These are phyloP conservation scores for Ostrea edulis DNA, from an alignment of 1,140 invertebrate species.

Conservation along the genomic window DNA sequence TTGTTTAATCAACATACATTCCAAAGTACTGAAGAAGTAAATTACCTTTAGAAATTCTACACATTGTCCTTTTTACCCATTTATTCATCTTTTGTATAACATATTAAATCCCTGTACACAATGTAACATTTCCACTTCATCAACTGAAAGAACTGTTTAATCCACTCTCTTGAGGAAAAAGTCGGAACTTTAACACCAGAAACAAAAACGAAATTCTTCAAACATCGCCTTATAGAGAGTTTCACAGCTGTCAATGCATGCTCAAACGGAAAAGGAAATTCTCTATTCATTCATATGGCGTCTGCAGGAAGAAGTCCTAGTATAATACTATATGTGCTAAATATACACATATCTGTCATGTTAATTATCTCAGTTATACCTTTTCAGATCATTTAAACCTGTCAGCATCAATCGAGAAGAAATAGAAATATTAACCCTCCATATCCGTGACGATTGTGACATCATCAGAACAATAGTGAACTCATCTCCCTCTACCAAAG, in stretches of 20 bases:
- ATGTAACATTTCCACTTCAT: neutral
- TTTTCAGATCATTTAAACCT: neutral
- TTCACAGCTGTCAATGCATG: neutral
- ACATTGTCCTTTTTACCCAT: conserved; percentile 28
- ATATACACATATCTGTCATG: conserved; percentile 12
- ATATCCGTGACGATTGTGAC: neutral
- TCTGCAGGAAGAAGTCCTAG: neutral
- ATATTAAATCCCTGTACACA: neutral
- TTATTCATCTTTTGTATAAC: conserved; percentile 22
- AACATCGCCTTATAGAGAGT: neutral
- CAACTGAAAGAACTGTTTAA: neutral
- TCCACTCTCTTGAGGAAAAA: neutral
- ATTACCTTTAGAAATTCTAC: conserved; percentile 27
- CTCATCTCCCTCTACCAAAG: neutral
- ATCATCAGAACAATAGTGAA: neutral
- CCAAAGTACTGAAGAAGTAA: neutral
- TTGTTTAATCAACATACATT: no score
- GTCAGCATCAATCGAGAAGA: neutral
- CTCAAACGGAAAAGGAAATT: conserved; percentile 29
- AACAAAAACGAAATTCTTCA: neutral
- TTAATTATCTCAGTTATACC: neutral
- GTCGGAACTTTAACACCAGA: neutral
- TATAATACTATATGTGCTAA: neutral
- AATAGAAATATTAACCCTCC: neutral
- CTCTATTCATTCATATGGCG: conserved; percentile 5